Evolutionary conservation across 2,797 vertebrate genomes (phyloP).

Genomic region (Nannoperca australis): DNA sequence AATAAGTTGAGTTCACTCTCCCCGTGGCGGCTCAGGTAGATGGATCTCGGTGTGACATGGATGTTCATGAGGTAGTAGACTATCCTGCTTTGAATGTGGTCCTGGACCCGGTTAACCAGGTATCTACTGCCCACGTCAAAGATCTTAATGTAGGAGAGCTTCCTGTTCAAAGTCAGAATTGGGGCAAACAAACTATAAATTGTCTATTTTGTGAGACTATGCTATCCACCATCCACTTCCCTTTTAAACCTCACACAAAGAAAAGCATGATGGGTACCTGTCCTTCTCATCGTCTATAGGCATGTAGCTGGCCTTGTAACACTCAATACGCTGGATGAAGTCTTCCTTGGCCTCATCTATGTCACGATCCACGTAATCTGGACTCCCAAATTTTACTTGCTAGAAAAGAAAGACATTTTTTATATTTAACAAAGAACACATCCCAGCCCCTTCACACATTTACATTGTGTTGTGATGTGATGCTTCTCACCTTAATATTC

Average conservation of each 20-base stretch:
- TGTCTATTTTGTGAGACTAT: not conserved
- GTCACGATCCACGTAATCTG: slow-evolving; percentile 90
- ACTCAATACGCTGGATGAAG: slow-evolving; percentile 91
- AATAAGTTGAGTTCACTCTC: slow-evolving; percentile 92
- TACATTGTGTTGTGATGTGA: not conserved
- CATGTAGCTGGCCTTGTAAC: slow-evolving; percentile 89
- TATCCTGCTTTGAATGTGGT: slow-evolving; percentile 92
- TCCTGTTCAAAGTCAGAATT: slow-evolving; percentile 71
- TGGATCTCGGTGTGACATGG: slow-evolving; percentile 90
- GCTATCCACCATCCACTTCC: not conserved
- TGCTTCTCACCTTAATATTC: slow-evolving; percentile 82
- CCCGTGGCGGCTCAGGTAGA: slow-evolving; percentile 93
- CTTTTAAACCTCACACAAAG: not conserved
- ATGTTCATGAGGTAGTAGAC: slow-evolving; percentile 97
- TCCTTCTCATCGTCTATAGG: slow-evolving; percentile 90
- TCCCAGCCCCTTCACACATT: not conserved
- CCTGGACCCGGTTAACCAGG: slow-evolving; percentile 91
- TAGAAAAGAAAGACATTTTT: slow-evolving; percentile 57
- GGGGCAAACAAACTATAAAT: not conserved
- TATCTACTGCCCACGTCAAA: slow-evolving; percentile 91
- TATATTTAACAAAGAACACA: not conserved
- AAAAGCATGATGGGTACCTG: slow-evolving; percentile 81
- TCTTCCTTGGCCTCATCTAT: slow-evolving; percentile 90
- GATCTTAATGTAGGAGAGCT: slow-evolving; percentile 94
- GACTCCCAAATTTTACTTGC: slow-evolving; percentile 94